Evolutionary conservation across 2,113 vertebrate genomes (phyloP).

Genomic region (Syngnathoides biaculeatus): DNA sequence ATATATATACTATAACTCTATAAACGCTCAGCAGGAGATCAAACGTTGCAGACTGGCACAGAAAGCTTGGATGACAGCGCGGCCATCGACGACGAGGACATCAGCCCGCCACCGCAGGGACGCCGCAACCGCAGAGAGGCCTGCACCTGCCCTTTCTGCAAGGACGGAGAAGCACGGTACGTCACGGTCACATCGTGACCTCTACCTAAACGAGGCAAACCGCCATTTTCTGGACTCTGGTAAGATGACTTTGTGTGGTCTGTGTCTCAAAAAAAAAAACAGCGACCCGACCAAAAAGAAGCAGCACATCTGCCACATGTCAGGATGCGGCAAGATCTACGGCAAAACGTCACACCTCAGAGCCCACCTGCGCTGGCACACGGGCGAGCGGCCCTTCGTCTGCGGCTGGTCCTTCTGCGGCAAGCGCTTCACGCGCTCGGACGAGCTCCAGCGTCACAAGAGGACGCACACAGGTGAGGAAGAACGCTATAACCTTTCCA

Average conservation of each 20-base stretch:
- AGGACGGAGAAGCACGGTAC: constrained; percentile 91
- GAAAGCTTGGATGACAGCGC: constrained; percentile 80
- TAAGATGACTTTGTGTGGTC: not conserved
- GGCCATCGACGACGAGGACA: constrained; percentile 81
- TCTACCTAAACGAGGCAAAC: not conserved
- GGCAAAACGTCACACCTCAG: constrained; percentile 93
- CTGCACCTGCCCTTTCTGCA: constrained; percentile 96
- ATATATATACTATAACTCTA: too few relatives aligned
- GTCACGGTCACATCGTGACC: constrained; percentile 1
- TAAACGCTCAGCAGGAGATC: constrained; percentile 61
- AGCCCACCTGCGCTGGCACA: constrained; percentile 95
- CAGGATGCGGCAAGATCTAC: constrained; percentile 90
- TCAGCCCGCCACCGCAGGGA: constrained; percentile 80
- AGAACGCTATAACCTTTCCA: too few relatives aligned
- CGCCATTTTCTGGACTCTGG: not conserved
- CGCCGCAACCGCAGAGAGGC: constrained; percentile 87
- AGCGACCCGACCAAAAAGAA: constrained; percentile 93
- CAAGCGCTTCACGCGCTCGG: constrained; percentile 91
- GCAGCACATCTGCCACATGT: constrained; percentile 94
- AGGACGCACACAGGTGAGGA: constrained; percentile 89
- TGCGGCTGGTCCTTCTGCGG: constrained; percentile 92
- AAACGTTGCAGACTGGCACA: constrained; percentile 75
- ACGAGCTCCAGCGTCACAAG: constrained; percentile 95
- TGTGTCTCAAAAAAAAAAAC: constrained; percentile 2
- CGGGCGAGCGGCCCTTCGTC: constrained; percentile 90